Base-by-base conservation (phyloP, 2,797 vertebrate species). In the Sebastes steindachneri region DNA sequence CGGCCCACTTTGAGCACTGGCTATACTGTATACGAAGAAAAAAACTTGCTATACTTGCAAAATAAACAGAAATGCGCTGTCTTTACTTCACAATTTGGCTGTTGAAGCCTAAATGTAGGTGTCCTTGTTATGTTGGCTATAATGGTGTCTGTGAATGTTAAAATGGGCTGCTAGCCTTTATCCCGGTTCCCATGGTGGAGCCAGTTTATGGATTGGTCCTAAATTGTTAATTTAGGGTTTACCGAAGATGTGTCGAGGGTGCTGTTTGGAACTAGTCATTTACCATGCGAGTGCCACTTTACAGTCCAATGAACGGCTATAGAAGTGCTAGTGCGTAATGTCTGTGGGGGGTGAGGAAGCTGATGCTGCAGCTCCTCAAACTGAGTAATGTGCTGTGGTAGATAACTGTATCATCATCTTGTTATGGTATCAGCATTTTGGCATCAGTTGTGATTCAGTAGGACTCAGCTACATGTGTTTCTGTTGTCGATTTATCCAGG, bases 261-360 rank as follows among this genome's bases (percentile, higher is more conserved):
- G 83, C 66, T 74, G 68, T 86, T 87, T 87, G 85, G 73, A 89
- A 84, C 73, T 9, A 75, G 74, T 86, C 71, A 84, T 89, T 87
- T 83, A 62, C 55, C 26, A 31, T 26, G 53, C 41, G n/a, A 79
- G 74, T 74, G 66, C 62, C 78, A 23, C 55, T 72, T 66, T 35
- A 14, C 60, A 26, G 79, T 35, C 59, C 91, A 84, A 87, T 89
- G 63, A 84, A 29, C 23, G 82, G 83, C 75, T 51, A 14, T 88
- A 57, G 70, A 76, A 41, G 74, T 77, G 83, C 55, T 51, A 9
- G 54, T 37, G 37, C 55, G 0, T 66, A 5, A 71, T 62, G 57
- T 77, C 51, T 74, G 64, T 70, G 60, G 75, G 54, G 28, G 26
- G 57, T 28, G 59, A 82, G 76, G 60, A 75, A 70, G 31, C 63